These are phyloP conservation scores for Ashinkailepas kermadecensis DNA, from an alignment of 2,888 invertebrate species.

Conservation along the genomic window DNA sequence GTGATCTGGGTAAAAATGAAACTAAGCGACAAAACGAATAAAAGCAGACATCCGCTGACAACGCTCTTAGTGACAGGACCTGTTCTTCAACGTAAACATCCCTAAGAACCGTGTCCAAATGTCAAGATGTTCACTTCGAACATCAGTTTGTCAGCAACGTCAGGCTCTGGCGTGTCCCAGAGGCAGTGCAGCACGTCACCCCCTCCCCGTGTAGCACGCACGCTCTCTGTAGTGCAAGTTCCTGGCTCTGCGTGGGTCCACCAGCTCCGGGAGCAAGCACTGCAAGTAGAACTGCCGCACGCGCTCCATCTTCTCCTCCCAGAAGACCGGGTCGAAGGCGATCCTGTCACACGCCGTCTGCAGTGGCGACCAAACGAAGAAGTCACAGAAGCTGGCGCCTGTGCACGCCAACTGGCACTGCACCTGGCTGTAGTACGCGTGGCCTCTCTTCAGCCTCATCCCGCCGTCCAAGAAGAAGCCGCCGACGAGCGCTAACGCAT, in stretches of 20 bases:
- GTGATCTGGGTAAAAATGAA: no score
- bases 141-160: no score
- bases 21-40: no score
- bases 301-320: neutral
- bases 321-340: neutral
- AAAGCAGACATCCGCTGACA: no score
- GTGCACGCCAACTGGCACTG: constrained; percentile 6
- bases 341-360: neutral
- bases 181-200: no score
- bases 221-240: constrained; percentile 8
- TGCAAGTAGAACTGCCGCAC: neutral
- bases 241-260: neutral
- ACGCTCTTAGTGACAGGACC: no score
- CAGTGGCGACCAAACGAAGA: neutral
- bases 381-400: neutral
- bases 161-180: no score
- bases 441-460: neutral
- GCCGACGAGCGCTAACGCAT: neutral
- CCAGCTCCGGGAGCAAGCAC: constrained; percentile 4
- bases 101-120: no score
- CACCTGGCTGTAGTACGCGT: constrained; percentile 2
- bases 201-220: neutral
- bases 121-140: no score
- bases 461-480: neutral
- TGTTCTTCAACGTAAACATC: no score